A percentile compares a stretch with the other conserved stretches of the same genome.
These are phyloP conservation scores for Emydura subglobosa DNA, from an alignment of 2,113 vertebrate genomes.

Conservation along the genomic window DNA sequence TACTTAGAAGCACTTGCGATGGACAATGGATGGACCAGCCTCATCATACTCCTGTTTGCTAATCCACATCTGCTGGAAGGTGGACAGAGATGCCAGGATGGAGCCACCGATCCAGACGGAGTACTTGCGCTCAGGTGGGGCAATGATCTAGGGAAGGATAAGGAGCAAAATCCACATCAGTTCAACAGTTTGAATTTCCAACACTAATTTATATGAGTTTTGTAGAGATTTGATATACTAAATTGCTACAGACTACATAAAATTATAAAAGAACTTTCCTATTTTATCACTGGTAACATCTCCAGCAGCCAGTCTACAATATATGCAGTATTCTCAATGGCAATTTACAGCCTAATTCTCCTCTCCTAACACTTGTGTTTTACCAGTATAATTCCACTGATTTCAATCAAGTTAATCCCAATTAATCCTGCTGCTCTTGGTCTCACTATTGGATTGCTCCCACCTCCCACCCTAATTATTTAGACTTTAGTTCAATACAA, in stretches of 20 bases:
- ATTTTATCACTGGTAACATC: background rate
- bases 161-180: slow-evolving; percentile 3
- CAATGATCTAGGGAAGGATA: slow-evolving; percentile 86
- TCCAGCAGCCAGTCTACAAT: background rate
- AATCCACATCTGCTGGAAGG: slow-evolving; percentile 98
- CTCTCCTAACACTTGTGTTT: background rate
- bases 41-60: slow-evolving; percentile 96
- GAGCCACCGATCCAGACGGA: slow-evolving; percentile 89
- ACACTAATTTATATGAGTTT: background rate
- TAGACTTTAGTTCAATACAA: background rate
- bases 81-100: slow-evolving; percentile 87
- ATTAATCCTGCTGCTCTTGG: background rate
- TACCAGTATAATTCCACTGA: background rate
- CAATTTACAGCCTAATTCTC: background rate
- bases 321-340: background rate
- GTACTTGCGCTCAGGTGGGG: slow-evolving; percentile 89
- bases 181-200: background rate
- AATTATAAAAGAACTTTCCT: background rate
- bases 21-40: slow-evolving; percentile 93
- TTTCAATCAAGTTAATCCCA: background rate
- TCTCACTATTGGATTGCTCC: background rate
- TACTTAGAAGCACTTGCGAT: slow-evolving; percentile 94
- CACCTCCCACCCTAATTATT: background rate
- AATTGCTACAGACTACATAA: background rate
- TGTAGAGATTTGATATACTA: background rate